Conservation (phyloP, 2,797 vertebrate species). For the Mus caroli region DNA sequence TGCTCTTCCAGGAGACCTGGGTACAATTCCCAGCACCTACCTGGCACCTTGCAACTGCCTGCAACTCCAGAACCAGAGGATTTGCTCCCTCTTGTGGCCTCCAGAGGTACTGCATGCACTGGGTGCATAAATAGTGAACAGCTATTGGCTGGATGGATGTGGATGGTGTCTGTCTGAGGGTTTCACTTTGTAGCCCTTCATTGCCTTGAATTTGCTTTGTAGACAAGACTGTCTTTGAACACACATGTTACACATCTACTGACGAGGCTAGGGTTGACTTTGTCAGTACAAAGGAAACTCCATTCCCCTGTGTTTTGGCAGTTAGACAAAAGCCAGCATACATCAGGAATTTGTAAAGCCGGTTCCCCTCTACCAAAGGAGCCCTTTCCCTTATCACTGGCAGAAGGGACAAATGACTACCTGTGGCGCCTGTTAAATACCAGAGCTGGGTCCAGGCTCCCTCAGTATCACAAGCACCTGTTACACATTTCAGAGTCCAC, state of each 20-base stretch:
- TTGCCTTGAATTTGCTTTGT: background rate
- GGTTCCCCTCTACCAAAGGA: background rate
- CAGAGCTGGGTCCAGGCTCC: background rate
- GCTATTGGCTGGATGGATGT: too few species aligned
- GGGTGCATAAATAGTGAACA: background rate
- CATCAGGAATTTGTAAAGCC: background rate
- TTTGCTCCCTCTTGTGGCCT: background rate
- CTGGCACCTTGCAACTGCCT: background rate
- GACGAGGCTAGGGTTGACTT: background rate
- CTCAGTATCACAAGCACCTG: background rate
- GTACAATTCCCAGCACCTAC: background rate
- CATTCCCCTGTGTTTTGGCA: background rate
- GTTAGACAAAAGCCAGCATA: background rate
- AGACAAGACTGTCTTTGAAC: background rate
- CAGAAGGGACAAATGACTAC: background rate
- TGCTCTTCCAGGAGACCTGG: background rate
- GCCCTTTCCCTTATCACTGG: background rate
- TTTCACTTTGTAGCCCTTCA: background rate
- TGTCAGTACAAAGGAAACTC: background rate
- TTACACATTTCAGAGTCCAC: background rate
- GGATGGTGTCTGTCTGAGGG: background rate
- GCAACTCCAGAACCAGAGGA: background rate
- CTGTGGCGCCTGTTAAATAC: background rate
- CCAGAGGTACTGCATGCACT: background rate
- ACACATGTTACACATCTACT: background rate